Conservation (phyloP, 2,888 invertebrate species). For the Mesorhabditis spiculigera region DNA sequence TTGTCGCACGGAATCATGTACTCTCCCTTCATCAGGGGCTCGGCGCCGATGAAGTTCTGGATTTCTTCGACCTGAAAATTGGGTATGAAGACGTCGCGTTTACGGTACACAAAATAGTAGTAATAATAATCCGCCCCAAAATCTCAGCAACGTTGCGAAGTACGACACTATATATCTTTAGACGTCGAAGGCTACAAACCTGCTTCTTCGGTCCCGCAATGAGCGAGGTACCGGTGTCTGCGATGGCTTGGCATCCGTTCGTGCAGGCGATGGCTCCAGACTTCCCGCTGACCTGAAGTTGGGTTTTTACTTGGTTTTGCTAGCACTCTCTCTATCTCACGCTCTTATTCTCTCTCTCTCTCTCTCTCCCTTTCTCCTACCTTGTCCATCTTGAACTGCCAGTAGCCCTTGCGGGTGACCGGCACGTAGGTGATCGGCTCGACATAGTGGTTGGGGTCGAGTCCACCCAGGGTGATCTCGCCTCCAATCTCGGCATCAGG, state of each 20-base stretch:
- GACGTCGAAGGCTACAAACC: conserved; percentile 10
- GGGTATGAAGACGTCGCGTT: not conserved
- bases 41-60: conserved; percentile 71
- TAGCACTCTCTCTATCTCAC: not conserved
- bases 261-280: conserved; percentile 46
- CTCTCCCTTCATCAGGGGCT: conserved; percentile 61
- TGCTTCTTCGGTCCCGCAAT: conserved; percentile 77
- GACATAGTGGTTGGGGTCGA: conserved; percentile 82
- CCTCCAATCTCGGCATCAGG: conserved; percentile 54
- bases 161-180: too few relatives aligned
- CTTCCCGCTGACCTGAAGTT: not conserved
- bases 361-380: conserved; percentile 15
- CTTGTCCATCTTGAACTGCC: conserved; percentile 90
- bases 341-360: not conserved
- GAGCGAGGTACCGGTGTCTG: conserved; percentile 91
- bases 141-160: too few relatives aligned
- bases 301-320: not conserved
- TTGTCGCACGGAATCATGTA: conserved; percentile 75
- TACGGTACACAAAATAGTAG: conserved; percentile 64
- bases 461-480: conserved; percentile 72
- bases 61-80: conserved; percentile 68
- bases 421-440: conserved; percentile 86
- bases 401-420: conserved; percentile 82
- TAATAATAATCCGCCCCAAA: too few relatives aligned
- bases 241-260: conserved; percentile 85